Base-by-base conservation (phyloP, 2,797 vertebrate genomes). In the Diglossa cyanea region DNA sequence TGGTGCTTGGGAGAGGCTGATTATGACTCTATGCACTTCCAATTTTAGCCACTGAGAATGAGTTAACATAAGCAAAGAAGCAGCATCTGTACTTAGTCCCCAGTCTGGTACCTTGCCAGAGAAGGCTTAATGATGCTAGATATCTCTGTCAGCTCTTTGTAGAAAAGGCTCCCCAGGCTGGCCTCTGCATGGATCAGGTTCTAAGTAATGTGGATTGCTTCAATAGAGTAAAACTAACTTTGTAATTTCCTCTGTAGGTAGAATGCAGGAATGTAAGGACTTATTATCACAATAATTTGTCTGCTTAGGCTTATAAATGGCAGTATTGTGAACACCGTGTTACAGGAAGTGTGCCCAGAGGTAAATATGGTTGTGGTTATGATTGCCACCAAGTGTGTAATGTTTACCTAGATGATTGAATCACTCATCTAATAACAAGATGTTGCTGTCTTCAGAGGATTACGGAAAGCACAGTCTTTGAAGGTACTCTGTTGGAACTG, bases 361-460 rank as follows among this genome's bases (percentile, higher is more conserved):
- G 83, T 95, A 94, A 93, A 93, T 88, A 67, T 90, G 90, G 88
- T 58, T 0, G 10, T 84, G 83, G 90, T 77, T 96, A 83, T 86
- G 90, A 92, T 96, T 93, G 91, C 91, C 93, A 94, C 96, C 94
- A 93, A 96, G 93, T 89, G 95, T 94, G 96, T 95, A 94, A 94
- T 94, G 87, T 94, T 94, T 77, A 94, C 93, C 91, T 94, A 71
- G 81, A 74, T 93, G 90, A 95, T 93, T 95, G 93, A 93, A 93
- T 93, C 88, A 87, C 88, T 96, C 81, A 53, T 91, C 74, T 95
- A 91, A 92, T 94, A 94, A 94, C 90, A 95, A 96, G 93, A 95
- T 95, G 86, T 92, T 90, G 65, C 86, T 93, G 53, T 89, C 86
- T 87, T 93, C 90, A 89, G 78, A 93, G 81, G 94, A 96, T 96